Conservation (phyloP, 2,113 vertebrate genomes). For the Nanorana parkeri region DNA sequence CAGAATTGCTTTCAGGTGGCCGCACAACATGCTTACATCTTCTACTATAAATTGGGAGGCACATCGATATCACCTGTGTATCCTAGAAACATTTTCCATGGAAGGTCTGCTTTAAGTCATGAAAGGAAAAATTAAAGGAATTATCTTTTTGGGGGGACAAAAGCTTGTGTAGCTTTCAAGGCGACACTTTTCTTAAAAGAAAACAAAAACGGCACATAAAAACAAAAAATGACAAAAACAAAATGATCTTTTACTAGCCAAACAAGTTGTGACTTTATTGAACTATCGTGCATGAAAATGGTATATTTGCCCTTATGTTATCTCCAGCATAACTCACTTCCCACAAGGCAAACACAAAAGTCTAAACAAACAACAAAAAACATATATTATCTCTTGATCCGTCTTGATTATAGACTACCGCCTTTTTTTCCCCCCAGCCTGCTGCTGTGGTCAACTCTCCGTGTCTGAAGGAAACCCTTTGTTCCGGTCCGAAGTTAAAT, state of each 20-base stretch:
- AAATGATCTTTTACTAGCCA: neutral
- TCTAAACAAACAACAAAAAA: neutral
- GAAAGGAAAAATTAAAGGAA: too few species aligned
- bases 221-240: neutral
- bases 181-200: neutral
- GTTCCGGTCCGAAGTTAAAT: neutral
- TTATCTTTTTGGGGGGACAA: too few species aligned
- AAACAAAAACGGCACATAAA: neutral
- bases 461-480: neutral
- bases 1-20: too few species aligned
- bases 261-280: constrained; percentile 7
- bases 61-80: too few species aligned
- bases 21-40: too few species aligned
- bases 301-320: neutral
- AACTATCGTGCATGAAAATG: neutral
- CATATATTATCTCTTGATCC: neutral
- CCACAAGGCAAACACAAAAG: neutral
- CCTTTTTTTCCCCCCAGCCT: neutral
- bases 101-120: too few species aligned
- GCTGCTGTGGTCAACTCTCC: neutral
- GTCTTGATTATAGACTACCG: neutral
- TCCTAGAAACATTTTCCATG: too few species aligned
- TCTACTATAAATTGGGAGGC: too few species aligned
- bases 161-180: too few species aligned
- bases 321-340: too few species aligned